Base-by-base conservation (phyloP, 2,113 vertebrate species). In the Nyctibius bracteatus region DNA sequence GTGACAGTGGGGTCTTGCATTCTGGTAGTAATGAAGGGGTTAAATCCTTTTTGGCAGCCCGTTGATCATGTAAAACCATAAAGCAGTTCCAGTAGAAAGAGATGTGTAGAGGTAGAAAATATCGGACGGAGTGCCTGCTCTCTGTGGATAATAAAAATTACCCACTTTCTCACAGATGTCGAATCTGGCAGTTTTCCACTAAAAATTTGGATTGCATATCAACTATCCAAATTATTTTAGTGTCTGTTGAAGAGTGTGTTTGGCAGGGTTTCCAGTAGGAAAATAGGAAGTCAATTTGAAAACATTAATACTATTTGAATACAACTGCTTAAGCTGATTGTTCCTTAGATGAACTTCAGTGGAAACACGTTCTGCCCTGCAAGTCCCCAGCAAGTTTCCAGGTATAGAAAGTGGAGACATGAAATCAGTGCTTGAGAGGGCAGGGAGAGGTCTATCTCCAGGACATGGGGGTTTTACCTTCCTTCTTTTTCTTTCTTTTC, bases 141-240 rank as follows among this genome's bases (percentile, higher is more conserved):
- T 98, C 97, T 97, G 97, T 95, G 97, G 96, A 98, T 98, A 98
- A 98, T 98, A 98, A 98, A 98, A 98, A 98, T 98, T 98, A 97
- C 97, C 98, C 98, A 98, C 97, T 98, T 98, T 98, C 97, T 98
- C 98, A 98, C 98, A 98, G 98, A 98, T 98, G 98, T 98, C 97
- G 41, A 97, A 97, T 97, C 98, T 98, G 98, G 98, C 98, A 97
- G 95, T 96, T 97, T 98, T 98, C 98, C 98, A 98, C 94, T 92
- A 96, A 98, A 98, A 98, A 98, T 98, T 98, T 98, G 98, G 98
- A 98, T 97, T 95, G 98, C 96, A 95, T 98, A 97, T 98, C 98
- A 98, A 97, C 97, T 98, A 97, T 98, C 98, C 97, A 97, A 98
- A 98, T 98, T 98, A 98, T 98, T 98, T 98, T 98, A 97, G 97